These are phyloP conservation scores for Bufo gargarizans DNA, from an alignment of 2,113 vertebrate genomes.

Conservation along the genomic window DNA sequence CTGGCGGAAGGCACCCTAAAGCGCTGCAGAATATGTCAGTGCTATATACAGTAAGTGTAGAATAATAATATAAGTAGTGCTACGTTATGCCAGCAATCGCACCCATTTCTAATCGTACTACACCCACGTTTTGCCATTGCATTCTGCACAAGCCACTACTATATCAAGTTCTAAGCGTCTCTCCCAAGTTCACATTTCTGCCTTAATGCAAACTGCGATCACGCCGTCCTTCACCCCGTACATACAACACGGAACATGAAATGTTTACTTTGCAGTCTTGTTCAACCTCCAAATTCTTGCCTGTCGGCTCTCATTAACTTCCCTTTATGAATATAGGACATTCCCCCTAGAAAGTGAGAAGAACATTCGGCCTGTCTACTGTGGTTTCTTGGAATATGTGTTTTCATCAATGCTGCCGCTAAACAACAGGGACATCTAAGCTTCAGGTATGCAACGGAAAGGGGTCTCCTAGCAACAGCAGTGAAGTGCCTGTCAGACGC, in stretches of 20 bases:
- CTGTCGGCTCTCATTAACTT: not conserved
- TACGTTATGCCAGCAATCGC: not conserved
- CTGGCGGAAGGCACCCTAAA: too few species aligned
- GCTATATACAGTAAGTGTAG: too few species aligned
- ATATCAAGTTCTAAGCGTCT: not conserved
- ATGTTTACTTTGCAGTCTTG: not conserved
- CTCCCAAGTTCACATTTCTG: not conserved
- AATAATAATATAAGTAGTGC: not conserved
- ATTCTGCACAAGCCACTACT: not conserved
- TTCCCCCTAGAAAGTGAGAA: not conserved
- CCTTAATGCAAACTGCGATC: not conserved
- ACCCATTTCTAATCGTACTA: not conserved
- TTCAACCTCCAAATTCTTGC: not conserved
- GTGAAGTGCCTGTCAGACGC: slow-evolving; percentile 37
- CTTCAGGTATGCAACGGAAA: slow-evolving; percentile 41
- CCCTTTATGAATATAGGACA: not conserved
- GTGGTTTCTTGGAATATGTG: slow-evolving; percentile 17
- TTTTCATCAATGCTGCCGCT: slow-evolving; percentile 29
- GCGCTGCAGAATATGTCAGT: too few species aligned
- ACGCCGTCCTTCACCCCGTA: not conserved
- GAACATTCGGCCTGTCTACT: not conserved
- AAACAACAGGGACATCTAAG: slow-evolving; percentile 44
- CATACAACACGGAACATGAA: not conserved
- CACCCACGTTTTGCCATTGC: not conserved
- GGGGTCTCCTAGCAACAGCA: slow-evolving; percentile 51